Conservation (phyloP, 1,140 invertebrate genomes). For the Catajapyx aquilonaris region DNA sequence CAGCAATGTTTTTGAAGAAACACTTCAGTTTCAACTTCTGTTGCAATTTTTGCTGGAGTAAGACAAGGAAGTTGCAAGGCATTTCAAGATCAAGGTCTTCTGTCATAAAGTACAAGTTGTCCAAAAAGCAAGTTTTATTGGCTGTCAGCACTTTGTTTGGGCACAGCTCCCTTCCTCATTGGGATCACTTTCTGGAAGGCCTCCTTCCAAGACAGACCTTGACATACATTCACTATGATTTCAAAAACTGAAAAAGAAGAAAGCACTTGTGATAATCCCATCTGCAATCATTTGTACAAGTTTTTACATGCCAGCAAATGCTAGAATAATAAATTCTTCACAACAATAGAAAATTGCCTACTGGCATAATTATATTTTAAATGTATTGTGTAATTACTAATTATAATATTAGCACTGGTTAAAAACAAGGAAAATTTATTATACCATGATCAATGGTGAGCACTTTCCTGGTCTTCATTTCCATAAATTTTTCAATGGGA, state of each 20-base stretch:
- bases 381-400: conserved; percentile 3
- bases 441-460: conserved; percentile 90
- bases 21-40: too few relatives aligned
- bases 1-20: too few relatives aligned
- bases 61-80: too few relatives aligned
- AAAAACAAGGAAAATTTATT: conserved; percentile 8
- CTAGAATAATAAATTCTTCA: background rate
- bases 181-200: conserved; percentile 62
- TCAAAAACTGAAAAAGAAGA: conserved; percentile 60
- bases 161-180: conserved; percentile 43
- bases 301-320: background rate
- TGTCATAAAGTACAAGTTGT: too few relatives aligned
- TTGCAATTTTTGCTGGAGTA: too few relatives aligned
- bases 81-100: too few relatives aligned
- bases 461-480: conserved; percentile 84
- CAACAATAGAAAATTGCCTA: conserved; percentile 8
- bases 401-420: conserved; percentile 8
- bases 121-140: too few relatives aligned
- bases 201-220: conserved; percentile 64
- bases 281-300: too few relatives aligned
- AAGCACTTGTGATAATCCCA: too few relatives aligned
- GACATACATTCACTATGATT: conserved; percentile 55
- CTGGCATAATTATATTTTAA: conserved; percentile 7
- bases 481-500: conserved; percentile 73
- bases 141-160: too few relatives aligned